phyloP scores from a whole-genome alignment of 2,113 vertebrate genomes.

The Calyptomena viridis region DNA sequence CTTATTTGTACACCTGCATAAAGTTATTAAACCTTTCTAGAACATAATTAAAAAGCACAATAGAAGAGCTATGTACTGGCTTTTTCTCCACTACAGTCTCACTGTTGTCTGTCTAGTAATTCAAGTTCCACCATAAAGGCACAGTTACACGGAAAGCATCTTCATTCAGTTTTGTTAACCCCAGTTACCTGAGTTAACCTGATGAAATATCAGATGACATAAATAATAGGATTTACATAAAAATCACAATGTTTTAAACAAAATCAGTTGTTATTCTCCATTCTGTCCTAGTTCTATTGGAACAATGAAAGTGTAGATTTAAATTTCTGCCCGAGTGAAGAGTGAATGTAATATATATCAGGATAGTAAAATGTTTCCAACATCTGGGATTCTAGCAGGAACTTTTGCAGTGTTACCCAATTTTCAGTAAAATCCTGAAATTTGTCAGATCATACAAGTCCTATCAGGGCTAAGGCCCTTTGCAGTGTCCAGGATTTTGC shows the following conservation, averaged over 20 bases:
- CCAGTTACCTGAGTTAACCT: background rate
- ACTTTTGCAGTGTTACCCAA: fast-evolving
- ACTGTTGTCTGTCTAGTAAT: background rate
- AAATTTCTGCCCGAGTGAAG: background rate
- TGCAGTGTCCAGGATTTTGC: background rate
- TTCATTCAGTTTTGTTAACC: background rate
- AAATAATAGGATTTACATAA: background rate
- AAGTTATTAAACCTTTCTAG: background rate
- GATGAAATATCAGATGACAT: background rate
- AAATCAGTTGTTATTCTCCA: background rate
- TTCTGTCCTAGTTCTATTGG: background rate
- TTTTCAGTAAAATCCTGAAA: background rate
- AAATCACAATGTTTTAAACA: background rate
- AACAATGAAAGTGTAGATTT: background rate
- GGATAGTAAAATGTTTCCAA: background rate
- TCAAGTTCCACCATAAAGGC: background rate
- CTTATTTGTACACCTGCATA: background rate
- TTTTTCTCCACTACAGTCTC: background rate
- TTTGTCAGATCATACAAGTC: background rate
- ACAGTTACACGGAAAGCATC: background rate
- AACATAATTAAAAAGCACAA: background rate
- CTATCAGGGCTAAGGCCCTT: background rate
- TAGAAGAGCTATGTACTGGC: background rate
- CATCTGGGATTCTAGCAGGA: background rate
- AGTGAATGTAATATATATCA: background rate